Conservation (phyloP, 2,113 vertebrate species). For the Oophaga pumilio region DNA sequence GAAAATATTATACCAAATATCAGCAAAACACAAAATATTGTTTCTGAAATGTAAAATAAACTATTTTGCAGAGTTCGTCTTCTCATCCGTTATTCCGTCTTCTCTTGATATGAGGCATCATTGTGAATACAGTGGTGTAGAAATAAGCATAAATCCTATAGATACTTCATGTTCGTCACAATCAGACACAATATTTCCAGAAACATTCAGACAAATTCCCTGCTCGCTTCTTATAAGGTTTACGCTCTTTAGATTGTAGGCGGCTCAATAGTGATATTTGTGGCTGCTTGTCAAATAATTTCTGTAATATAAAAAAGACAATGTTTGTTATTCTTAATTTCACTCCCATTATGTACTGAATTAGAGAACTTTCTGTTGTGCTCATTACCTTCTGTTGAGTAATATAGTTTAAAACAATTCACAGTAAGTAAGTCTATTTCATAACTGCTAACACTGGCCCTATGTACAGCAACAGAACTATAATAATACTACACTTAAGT, state of each 20-base stretch:
- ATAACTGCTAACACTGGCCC: neutral
- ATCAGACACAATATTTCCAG: constrained; percentile 78
- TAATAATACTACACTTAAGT: neutral
- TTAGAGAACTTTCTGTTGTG: no score
- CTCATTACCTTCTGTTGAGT: no score
- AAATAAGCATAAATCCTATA: constrained; percentile 45
- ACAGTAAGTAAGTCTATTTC: no score
- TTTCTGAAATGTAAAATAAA: constrained; percentile 60
- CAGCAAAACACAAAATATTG: constrained; percentile 68
- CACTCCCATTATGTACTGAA: neutral
- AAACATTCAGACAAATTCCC: constrained; percentile 70
- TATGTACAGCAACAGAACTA: neutral
- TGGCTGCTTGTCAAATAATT: constrained; percentile 60
- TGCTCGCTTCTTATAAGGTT: constrained; percentile 66
- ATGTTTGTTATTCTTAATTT: neutral
- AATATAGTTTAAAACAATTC: no score
- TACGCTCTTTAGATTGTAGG: constrained; percentile 65
- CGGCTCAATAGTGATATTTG: constrained; percentile 62
- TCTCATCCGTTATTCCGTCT: constrained; percentile 8
- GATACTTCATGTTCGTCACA: neutral
- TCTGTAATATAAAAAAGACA: constrained; percentile 58
- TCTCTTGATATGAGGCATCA: constrained; percentile 54
- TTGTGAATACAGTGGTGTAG: constrained; percentile 55
- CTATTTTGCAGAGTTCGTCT: constrained; percentile 45
- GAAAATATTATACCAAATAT: constrained; percentile 54